Base-by-base conservation (phyloP, 2,113 vertebrate genomes). In the Aspidoscelis tigris region DNA sequence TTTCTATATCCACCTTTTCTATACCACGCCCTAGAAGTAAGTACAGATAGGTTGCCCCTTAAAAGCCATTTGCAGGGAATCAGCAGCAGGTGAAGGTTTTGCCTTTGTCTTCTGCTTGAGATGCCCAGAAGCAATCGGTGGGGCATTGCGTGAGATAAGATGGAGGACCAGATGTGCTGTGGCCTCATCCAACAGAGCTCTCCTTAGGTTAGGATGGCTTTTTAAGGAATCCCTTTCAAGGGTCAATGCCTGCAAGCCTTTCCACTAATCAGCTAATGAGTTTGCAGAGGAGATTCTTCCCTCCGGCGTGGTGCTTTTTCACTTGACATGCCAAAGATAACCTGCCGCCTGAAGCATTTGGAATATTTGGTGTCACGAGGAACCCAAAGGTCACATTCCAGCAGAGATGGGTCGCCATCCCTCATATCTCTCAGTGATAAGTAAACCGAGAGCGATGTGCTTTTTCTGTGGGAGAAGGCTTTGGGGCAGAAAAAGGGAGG, bases 321-420 rank as follows among this genome's bases (percentile, higher is more conserved):
- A 11, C 5, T 88, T 26, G 70, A 82, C 65, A 41, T 76, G 83
- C 18, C 84, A 81, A 0, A 5, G 87, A 83, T 53, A 76, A 53
- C 44, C 74, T 0, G 0, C 86, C 76, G 12, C 53, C 21, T 18
- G 41, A 65, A 47, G 76, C 18, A 78, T 64, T 74, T 85, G 43
- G 76, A 84, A 75, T 68, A 82, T 26, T 53, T 33, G 0, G 7
- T 73, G 69, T 69, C 73, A 74, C 33, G 50, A 58, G 78, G 89
- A 86, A 78, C 1, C 20, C 53, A 33, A 47, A 26, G 11, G 10
- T 88, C 9, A 24, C 2, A 1, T 50, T 77, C 76, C 64, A 78
- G 5, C 9, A 5, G 50, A 20, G 50, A 22, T 1, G 12, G 47
- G 70, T 86, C 20, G 33, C 2, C 88, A 33, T 10, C 41, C 22